Base-by-base conservation (phyloP, 2,113 vertebrate genomes). In the Varanus komodoensis region DNA sequence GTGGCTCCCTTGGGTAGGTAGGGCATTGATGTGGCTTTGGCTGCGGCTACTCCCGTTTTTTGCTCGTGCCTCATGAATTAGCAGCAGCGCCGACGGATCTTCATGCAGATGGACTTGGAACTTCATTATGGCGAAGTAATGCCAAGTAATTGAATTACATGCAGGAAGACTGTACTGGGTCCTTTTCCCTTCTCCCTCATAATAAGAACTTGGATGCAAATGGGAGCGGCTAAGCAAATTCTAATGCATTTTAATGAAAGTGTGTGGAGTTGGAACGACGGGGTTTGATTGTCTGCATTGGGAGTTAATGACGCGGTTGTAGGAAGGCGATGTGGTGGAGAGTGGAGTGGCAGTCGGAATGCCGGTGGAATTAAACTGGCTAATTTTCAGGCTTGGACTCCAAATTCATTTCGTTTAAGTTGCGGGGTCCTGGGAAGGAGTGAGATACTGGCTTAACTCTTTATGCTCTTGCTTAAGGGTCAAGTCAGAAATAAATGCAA, bases 101-200 rank as follows among this genome's bases (percentile, higher is more conserved):
- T 73, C 44, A 1, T 3, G 38, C 89, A 67, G 61, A 23, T 0
- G 67, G 88, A 14, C 67, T 0, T 83, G 90, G 64, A 90, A 89
- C 89, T 93, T 91, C 93, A 85, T 95, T 92, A 92, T 85, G 90
- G 80, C 93, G 8, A 48, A 93, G 71, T 91, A 89, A 88, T 86
- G 89, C 82, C 68, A 19, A 14, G 48, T 68, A 92, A 95, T 93
- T 94, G 94, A 96, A 96, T 96, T 96, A 95, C 94, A 93, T 74
- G 88, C 57, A 67, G 80, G 84, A 86, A 91, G 85, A 86, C 91
- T 91, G 92, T 89, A 92, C 93, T 69, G 86, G 91, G 94, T 91
- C n/a, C 82, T 84, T 84, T 78, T 2, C 82, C 14, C 44, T 83
- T 87, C 75, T 92, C 61, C 2, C 0, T 67, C 89, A 89, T 95